phyloP scores from a whole-genome alignment of 2,797 vertebrate species.

The Eidolon dupreanum region DNA sequence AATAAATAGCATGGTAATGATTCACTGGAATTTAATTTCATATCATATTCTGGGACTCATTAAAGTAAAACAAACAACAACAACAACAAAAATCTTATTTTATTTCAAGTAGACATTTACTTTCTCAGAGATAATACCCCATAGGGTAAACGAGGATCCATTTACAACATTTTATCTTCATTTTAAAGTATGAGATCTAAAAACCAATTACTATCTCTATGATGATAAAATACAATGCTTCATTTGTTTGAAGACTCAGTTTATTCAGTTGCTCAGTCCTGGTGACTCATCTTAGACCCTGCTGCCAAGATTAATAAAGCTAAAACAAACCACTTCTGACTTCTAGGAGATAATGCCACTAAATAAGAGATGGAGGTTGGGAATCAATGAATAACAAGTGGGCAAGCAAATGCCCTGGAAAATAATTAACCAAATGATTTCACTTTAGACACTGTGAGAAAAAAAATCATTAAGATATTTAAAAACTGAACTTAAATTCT shows the following conservation, averaged over 20 bases:
- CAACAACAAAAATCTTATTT: conserved; percentile 44
- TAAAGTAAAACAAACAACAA: conserved; percentile 50
- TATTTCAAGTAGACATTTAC: conserved; percentile 57
- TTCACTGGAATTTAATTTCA: conserved; percentile 60
- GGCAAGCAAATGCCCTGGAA: neutral
- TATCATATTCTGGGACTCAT: conserved; percentile 39
- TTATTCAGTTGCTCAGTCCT: conserved; percentile 21
- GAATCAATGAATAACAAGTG: conserved; percentile 53
- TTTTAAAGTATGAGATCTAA: conserved; percentile 40
- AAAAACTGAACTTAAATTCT: conserved; percentile 20
- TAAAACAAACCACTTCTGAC: conserved; percentile 16
- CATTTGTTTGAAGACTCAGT: conserved; percentile 41
- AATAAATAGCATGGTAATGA: conserved; percentile 52
- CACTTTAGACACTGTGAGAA: neutral
- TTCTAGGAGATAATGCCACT: neutral
- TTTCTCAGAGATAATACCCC: conserved; percentile 35
- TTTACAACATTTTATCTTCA: conserved; percentile 46
- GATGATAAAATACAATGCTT: conserved; percentile 28
- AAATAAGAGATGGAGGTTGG: neutral
- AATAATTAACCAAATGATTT: conserved; percentile 47
- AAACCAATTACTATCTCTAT: neutral
- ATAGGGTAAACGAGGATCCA: conserved; percentile 36
- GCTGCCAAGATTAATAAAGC: conserved; percentile 50
- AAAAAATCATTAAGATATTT: neutral
- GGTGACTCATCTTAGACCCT: conserved; percentile 46